Base-by-base conservation (phyloP, 2,888 invertebrate species). In the Synergus gifuensis region DNA sequence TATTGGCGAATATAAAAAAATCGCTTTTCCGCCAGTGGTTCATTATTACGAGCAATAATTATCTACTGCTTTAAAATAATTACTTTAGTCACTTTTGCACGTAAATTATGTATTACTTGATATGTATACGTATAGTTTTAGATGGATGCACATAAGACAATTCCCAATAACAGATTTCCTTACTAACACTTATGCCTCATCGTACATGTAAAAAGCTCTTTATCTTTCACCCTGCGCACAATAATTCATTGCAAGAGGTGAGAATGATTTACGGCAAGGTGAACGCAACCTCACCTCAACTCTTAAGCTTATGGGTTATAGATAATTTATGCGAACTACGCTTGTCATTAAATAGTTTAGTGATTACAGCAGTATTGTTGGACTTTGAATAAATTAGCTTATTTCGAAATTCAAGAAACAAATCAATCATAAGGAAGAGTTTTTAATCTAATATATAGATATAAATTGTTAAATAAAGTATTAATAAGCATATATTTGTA, bases 241-340 rank as follows among this genome's bases (percentile, higher is more conserved):
- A 73, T 54, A 73, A 73, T 36, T 73, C 73, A 73, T 73, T 73
- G 49, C 69, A 69, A 28, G 18, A 54, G 49, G 49, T 69, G 28
- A 46, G 69, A 69, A 49, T 73, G 73, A 73, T 73, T 73, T 73
- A 73, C 73, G 73, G 73, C 54, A 36, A 73, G 54, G 49, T 73
- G 54, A 73, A 73, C 49, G 49, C 73, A 73, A 73, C 36, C 36
- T 73, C 40, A 73, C 73, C 73, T 73, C 54, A 54, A n/a, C 73
- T 73, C 49, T 54, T 54, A 73, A 54, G 54, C 73, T 73, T 49
- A 28, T 73, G 54, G 49, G 73, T 73, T 54, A 46, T 54, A 73
- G 54, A 73, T 54, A 73, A 73, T 54, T 36, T 54, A 54, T 54
- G 54, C 73, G 69, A 69, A 69, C 49, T 69, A 49, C 44, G 18